phyloP scores from a whole-genome alignment of 2,888 invertebrate genomes.

The Limnephilus rhombicus region DNA sequence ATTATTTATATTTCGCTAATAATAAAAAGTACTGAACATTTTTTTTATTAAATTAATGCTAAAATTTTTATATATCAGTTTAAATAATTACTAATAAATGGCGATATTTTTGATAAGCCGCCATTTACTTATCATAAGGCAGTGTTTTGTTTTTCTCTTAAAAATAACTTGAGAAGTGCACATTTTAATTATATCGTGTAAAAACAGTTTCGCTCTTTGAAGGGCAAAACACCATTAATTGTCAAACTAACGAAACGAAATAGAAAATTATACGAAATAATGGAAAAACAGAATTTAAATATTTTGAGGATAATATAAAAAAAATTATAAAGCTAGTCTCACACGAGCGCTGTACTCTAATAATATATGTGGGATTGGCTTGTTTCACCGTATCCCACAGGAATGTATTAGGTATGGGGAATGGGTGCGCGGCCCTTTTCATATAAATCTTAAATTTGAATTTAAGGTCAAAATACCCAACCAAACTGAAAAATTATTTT shows the following conservation, averaged over 20 bases:
- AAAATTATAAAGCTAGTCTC: no score
- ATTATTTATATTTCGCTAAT: background rate
- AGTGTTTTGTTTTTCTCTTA: conserved; percentile 11
- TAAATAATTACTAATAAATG: conserved; percentile 7
- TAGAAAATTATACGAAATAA: background rate
- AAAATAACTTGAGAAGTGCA: background rate
- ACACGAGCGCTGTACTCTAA: no score
- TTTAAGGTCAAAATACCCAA: no score
- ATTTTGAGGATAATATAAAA: no score
- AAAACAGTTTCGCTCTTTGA: background rate
- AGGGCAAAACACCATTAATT: background rate
- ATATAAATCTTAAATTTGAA: no score
- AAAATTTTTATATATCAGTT: background rate
- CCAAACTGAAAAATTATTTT: no score
- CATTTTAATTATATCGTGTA: background rate
- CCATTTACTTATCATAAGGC: conserved; percentile 21
- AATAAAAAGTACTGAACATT: background rate
- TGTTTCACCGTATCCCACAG: no score
- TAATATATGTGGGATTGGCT: no score
- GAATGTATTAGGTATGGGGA: no score
- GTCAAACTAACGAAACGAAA: background rate
- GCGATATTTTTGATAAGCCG: conserved; percentile 19
- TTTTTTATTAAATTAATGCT: background rate
- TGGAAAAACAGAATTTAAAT: background rate
- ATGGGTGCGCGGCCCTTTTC: no score